These are phyloP conservation scores for Anseranas semipalmata DNA, from an alignment of 2,113 vertebrate genomes.

Conservation along the genomic window DNA sequence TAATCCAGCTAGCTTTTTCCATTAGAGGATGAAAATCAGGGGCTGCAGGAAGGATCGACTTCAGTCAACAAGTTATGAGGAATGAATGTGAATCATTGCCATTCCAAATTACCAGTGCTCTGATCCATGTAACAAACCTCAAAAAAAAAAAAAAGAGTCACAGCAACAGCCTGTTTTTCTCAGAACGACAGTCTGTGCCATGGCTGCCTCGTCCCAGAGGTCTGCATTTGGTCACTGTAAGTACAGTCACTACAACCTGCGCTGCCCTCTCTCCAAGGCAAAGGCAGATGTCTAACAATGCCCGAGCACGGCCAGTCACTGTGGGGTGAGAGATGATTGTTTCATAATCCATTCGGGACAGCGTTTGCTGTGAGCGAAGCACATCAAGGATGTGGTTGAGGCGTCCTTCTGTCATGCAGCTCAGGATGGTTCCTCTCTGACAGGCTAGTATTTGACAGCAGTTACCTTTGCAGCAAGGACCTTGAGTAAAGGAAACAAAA, in stretches of 20 bases:
- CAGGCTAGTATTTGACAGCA: constrained; percentile 63
- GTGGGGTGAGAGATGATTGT: constrained; percentile 67
- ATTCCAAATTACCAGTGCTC: background rate
- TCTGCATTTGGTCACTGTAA: background rate
- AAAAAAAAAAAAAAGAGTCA: background rate
- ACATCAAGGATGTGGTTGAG: constrained; percentile 77
- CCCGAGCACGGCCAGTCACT: constrained; percentile 57
- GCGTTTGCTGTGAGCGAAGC: constrained; percentile 49
- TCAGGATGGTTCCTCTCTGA: constrained; percentile 70
- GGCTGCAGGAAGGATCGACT: background rate
- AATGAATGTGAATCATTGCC: background rate
- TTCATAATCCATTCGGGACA: constrained; percentile 76
- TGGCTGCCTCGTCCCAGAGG: background rate
- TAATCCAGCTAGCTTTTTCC: background rate
- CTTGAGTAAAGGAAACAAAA: background rate
- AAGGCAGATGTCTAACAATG: constrained; percentile 71
- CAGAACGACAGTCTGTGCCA: background rate
- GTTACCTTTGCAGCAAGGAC: background rate
- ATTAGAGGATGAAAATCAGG: background rate
- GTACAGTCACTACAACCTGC: constrained; percentile 39
- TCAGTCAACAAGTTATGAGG: background rate
- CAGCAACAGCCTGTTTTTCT: background rate
- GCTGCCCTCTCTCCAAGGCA: constrained; percentile 74
- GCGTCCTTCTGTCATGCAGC: constrained; percentile 77
- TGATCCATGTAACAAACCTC: background rate